A percentile compares a stretch with the other conserved stretches of the same genome.
phyloP scores from a whole-genome alignment of 2,888 invertebrate species.

The Dolichopus griseipennis region DNA sequence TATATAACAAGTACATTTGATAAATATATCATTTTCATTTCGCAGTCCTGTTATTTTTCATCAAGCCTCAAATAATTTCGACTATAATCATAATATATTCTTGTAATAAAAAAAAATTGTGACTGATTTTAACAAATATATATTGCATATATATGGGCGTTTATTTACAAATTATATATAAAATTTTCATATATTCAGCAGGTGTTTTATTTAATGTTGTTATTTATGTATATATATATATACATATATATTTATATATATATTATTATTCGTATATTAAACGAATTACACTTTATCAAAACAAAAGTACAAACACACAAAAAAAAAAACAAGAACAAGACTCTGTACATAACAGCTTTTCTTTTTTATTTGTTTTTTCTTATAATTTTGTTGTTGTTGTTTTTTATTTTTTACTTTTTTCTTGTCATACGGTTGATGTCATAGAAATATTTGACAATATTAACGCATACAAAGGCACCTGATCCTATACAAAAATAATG shows the following conservation, averaged over 20 bases:
- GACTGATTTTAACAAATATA: background rate
- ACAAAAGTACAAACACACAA: background rate
- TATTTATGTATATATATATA: background rate
- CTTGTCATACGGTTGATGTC: background rate
- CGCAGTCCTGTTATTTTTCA: too few species aligned
- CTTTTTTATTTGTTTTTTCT: too few species aligned
- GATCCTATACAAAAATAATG: background rate
- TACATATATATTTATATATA: too few species aligned
- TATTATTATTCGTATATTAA: background rate
- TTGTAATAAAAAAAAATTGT: background rate
- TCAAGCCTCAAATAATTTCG: too few species aligned
- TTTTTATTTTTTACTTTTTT: background rate
- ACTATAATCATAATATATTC: background rate
- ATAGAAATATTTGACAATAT: background rate
- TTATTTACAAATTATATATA: background rate
- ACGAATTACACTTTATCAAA: slow-evolving; percentile 1
- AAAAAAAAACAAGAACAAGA: too few species aligned
- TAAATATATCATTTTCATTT: too few species aligned
- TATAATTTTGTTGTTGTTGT: background rate
- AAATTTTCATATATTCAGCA: background rate
- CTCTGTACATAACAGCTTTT: too few species aligned
- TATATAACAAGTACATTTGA: too few species aligned
- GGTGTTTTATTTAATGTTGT: background rate
- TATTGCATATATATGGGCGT: background rate
- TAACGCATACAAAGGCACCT: background rate